A percentile compares a stretch with the other conserved stretches of the same genome.
Conservation (phyloP, 2,888 invertebrate genomes). For the Mylabris sibirica region DNA sequence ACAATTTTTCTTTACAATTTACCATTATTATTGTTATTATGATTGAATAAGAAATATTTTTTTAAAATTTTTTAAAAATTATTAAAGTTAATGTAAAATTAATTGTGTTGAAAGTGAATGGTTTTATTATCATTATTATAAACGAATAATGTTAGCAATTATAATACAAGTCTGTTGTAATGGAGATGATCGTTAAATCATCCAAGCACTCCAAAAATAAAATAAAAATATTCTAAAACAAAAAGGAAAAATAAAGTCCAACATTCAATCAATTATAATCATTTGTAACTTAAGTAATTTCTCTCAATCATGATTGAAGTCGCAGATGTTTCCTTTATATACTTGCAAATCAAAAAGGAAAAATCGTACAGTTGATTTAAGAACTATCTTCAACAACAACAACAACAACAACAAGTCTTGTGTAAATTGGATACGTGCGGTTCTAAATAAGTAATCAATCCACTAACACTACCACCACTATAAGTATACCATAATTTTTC, state of each 20-base stretch:
- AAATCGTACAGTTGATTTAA: background rate
- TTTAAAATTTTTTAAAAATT: background rate
- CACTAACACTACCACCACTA: background rate
- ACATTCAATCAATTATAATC: slow-evolving; percentile 1
- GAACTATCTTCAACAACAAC: background rate
- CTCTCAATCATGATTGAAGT: slow-evolving; percentile 1
- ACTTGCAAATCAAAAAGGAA: background rate
- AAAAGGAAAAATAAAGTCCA: background rate
- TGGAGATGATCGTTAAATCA: slow-evolving; percentile 9
- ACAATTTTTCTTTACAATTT: background rate
- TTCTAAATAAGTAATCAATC: slow-evolving; percentile 2
- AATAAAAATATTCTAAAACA: background rate
- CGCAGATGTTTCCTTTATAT: background rate
- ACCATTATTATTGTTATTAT: background rate
- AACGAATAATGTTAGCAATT: background rate
- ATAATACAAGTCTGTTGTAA: background rate
- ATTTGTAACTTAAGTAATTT: slow-evolving; percentile 4
- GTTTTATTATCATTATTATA: background rate
- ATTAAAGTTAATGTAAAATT: background rate
- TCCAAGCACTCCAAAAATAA: background rate
- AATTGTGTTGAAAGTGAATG: slow-evolving; percentile 5
- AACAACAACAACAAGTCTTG: background rate
- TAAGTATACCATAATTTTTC: background rate
- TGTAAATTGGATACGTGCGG: background rate
- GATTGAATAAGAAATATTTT: background rate